Percentiles rank a stretch among this genome's conserved stretches.
Evolutionary conservation across 2,888 invertebrate species (phyloP).

Genomic region (Parapristionchus giblindavisi): DNA sequence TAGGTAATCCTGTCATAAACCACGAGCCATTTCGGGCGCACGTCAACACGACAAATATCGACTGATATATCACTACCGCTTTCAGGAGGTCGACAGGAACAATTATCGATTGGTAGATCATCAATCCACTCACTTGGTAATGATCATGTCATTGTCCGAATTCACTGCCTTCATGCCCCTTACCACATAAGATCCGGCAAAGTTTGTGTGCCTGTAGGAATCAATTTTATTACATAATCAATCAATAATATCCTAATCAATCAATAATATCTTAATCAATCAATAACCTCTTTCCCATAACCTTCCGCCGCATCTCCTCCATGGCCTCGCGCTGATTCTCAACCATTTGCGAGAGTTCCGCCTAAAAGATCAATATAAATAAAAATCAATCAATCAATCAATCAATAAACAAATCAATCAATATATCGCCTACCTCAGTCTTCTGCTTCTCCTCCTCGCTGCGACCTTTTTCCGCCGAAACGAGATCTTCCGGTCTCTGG

Average conservation of each 20-base stretch:
- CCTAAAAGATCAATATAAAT: not conserved
- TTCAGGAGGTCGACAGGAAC: too few relatives aligned
- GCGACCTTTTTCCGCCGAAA: slow-evolving; percentile 41
- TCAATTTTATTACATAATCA: not conserved
- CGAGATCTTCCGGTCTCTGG: slow-evolving; percentile 44
- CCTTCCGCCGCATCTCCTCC: slow-evolving; percentile 30
- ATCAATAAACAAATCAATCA: not conserved
- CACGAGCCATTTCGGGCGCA: too few relatives aligned
- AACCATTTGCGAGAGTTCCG: not conserved
- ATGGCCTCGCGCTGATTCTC: slow-evolving; percentile 21
- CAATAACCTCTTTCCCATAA: slow-evolving; percentile 28
- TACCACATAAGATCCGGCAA: slow-evolving; percentile 91
- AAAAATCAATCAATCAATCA: too few relatives aligned
- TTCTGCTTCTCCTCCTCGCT: slow-evolving; percentile 46
- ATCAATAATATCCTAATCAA: not conserved
- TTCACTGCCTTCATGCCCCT: slow-evolving; percentile 92
- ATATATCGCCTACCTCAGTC: slow-evolving; percentile 44
- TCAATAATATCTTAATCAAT: not conserved
- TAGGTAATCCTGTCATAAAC: too few relatives aligned
- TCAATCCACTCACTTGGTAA: slow-evolving; percentile 51
- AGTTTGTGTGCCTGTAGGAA: slow-evolving; percentile 69
- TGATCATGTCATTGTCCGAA: slow-evolving; percentile 77
- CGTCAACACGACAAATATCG: too few relatives aligned
- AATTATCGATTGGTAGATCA: too few relatives aligned
- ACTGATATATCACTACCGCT: too few relatives aligned